These are phyloP conservation scores for Apis cerana DNA, from an alignment of 1,140 invertebrate species.

Conservation along the genomic window DNA sequence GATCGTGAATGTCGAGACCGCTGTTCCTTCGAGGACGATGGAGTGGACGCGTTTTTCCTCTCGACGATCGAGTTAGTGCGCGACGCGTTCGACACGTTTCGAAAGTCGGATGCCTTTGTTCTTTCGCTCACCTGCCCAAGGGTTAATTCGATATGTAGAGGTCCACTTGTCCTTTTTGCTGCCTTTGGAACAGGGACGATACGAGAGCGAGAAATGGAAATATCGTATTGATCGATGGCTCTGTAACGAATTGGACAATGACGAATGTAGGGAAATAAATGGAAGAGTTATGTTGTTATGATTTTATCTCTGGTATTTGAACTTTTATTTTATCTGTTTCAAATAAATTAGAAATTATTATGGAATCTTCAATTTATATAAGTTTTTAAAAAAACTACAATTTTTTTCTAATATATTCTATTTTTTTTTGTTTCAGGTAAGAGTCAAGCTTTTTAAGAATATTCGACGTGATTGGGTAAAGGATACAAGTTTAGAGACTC, in stretches of 20 bases:
- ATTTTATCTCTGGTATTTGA: background rate
- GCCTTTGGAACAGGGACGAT: background rate
- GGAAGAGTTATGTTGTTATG: background rate
- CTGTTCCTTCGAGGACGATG: slow-evolving; percentile 21
- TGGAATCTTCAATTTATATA: background rate
- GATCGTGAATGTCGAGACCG: slow-evolving; percentile 8
- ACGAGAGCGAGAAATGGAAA: background rate
- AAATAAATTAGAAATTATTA: background rate
- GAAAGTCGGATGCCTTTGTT: slow-evolving; percentile 12
- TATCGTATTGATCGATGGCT: background rate
- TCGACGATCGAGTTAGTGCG: background rate
- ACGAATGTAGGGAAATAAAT: no score
- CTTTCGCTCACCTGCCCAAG: no score
- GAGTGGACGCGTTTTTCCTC: slow-evolving; percentile 25
- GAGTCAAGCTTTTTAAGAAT: background rate
- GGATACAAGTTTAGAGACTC: no score
- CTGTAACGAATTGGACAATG: background rate
- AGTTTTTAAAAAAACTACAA: background rate
- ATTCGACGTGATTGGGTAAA: background rate
- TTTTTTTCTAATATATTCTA: background rate
- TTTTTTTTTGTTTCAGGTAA: slow-evolving; percentile 64
- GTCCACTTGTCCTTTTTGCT: background rate
- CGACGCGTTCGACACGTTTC: slow-evolving; percentile 23
- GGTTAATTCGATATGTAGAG: slow-evolving; percentile 38
- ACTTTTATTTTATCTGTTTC: background rate